Evolutionary conservation across 2,113 vertebrate species (phyloP).

Genomic region (Setophaga petechia): DNA sequence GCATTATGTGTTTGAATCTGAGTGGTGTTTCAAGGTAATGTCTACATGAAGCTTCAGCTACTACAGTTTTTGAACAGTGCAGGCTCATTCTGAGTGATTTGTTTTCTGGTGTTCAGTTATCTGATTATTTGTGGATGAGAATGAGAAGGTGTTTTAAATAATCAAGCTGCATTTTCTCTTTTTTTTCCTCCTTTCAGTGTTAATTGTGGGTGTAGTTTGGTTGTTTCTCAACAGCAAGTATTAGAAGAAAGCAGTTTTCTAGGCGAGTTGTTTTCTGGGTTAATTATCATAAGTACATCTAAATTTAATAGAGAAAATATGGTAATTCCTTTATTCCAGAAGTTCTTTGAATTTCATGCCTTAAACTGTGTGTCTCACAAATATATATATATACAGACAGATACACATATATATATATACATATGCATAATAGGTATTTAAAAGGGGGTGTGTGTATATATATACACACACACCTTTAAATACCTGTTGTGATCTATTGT

Average conservation of each 20-base stretch:
- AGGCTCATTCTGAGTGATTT: not conserved
- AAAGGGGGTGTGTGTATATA: not conserved
- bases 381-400: rapidly evolving
- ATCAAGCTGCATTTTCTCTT: not conserved
- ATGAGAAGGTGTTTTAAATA: not conserved
- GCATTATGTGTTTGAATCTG: not conserved
- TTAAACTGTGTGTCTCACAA: not conserved
- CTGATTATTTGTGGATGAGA: not conserved
- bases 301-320: not conserved
- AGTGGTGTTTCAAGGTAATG: not conserved
- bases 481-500: not conserved
- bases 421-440: not conserved
- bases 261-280: not conserved
- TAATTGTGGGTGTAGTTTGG: not conserved
- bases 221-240: not conserved
- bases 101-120: not conserved
- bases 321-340: not conserved
- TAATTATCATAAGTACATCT: not conserved
- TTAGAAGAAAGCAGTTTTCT: not conserved
- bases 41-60: not conserved
- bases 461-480: not conserved
- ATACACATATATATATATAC: rapidly evolving
- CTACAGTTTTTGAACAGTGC: not conserved
- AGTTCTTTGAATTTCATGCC: not conserved
- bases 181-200: not conserved